Percentiles rank a stretch among this genome's conserved stretches.
These are phyloP conservation scores for Phataginus tricuspis DNA, from an alignment of 2,797 vertebrate genomes.

Conservation along the genomic window DNA sequence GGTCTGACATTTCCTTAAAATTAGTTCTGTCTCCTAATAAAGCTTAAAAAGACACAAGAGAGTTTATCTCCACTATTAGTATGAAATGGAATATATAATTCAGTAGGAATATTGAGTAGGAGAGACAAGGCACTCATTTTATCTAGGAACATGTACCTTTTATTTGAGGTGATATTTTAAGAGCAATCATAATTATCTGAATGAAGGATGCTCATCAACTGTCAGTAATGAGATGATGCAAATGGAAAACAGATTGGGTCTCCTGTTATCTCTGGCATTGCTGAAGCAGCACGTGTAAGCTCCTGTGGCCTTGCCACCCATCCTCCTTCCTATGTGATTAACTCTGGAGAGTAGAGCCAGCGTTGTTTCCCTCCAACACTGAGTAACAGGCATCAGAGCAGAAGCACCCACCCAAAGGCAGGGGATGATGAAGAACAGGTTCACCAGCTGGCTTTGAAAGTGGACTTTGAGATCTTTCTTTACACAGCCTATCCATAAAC, in stretches of 20 bases:
- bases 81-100: conserved; percentile 9
- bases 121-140: neutral
- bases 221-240: neutral
- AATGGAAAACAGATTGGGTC: neutral
- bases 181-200: neutral
- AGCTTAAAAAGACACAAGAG: neutral
- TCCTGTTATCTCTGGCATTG: neutral
- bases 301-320: neutral
- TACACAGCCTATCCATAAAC: neutral
- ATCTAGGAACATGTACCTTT: neutral
- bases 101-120: conserved; percentile 12
- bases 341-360: neutral
- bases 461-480: conserved; percentile 42
- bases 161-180: conserved; percentile 8
- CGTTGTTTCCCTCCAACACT: neutral
- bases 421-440: neutral
- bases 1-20: conserved; percentile 49
- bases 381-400: neutral
- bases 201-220: neutral
- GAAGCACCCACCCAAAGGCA: neutral
- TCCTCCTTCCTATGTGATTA: neutral
- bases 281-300: neutral
- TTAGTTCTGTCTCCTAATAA: conserved; percentile 40
- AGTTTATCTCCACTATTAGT: neutral
- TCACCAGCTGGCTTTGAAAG: neutral